Evolutionary conservation across 2,888 invertebrate genomes (phyloP), one percentile per base, ranked within the genome.

Genomic region (Caenorhabditis drosophilae): DNA sequence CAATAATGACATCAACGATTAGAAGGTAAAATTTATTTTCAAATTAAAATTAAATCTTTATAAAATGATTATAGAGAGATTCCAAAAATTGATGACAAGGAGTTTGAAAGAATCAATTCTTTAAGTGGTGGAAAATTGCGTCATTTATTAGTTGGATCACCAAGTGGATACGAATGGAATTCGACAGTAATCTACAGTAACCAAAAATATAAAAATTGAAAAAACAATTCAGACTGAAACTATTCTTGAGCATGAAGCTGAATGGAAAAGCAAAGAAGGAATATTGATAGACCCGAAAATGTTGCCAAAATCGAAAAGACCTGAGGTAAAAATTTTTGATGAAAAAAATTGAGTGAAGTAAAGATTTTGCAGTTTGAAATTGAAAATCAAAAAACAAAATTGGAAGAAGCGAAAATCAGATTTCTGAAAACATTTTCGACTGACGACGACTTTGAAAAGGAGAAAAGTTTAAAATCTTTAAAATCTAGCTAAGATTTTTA

Each of bases 131-230:
- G 83, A 2, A 80, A 80, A 54, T 59, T 83, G 35, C 60, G 81
- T 11, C 83, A 83, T 67, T 59, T 81, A 20, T 66, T 84, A 16
- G 75, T 83, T 18, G 83, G 83, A 23, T 83, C 83, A 18, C 83
- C 83, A 16, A 80, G 80, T 60, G 83, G 83, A 35, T 79, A 80
- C 46, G 71, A 71, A 22, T 83, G 83, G 83, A 76, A 69, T 36
- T 76, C 79, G 40, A 78, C 79, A 63, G 79, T 78, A 47, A 42
- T 11, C 22, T 35, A 1, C 25, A 4, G 11, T n/a, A 7, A 49
- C n/a, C 15, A 35, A 11, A 7, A 41, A 18, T 18, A 2, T 15
- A 18, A 25, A 38, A 16, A 31, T 47, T 38, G 16, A 2, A 9
- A 23, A 38, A n/a, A n/a, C n/a, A n/a, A n/a, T n/a, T 20, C 50